Percentiles rank a stretch among this genome's conserved stretches.
Evolutionary conservation across 1,140 invertebrate genomes (phyloP).

Genomic region (Drosophila athabasca): DNA sequence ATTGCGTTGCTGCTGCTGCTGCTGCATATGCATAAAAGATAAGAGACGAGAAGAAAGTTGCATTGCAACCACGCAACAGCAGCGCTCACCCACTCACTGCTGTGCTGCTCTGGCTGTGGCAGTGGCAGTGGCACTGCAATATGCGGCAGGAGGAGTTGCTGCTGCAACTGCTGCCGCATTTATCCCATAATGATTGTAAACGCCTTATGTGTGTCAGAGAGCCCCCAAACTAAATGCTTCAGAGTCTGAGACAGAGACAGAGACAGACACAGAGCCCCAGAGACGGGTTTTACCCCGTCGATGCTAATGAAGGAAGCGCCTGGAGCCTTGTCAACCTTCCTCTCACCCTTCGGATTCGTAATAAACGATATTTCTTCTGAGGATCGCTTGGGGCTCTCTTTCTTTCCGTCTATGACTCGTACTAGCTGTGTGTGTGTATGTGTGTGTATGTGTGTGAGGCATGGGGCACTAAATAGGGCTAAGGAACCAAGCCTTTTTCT

Average conservation of each 20-base stretch:
- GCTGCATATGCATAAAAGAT: conserved; percentile 72
- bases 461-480: conserved; percentile 52
- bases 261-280: too few relatives aligned
- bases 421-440: too few relatives aligned
- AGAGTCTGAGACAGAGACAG: too few relatives aligned
- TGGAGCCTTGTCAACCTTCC: conserved; percentile 63
- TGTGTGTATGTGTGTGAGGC: not conserved
- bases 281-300: conserved; percentile 36
- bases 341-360: conserved; percentile 1
- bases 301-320: conserved; percentile 76
- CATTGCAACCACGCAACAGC: conserved; percentile 60
- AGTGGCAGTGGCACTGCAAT: conserved; percentile 36
- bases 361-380: conserved; percentile 7
- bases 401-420: conserved; percentile 15
- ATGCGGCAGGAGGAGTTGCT: conserved; percentile 22
- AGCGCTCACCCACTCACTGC: conserved; percentile 61
- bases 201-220: conserved; percentile 62
- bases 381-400: conserved; percentile 34
- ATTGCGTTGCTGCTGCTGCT: conserved; percentile 51
- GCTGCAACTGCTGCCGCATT: conserved; percentile 18
- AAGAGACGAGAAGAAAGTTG: conserved; percentile 76
- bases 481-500: conserved; percentile 52
- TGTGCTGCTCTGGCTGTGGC: conserved; percentile 11
- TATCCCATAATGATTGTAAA: conserved; percentile 55
- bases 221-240: conserved; percentile 20